Evolutionary conservation across 2,113 vertebrate genomes (phyloP), one percentile per base, ranked within the genome.

Genomic region (Bagarius yarrelli): DNA sequence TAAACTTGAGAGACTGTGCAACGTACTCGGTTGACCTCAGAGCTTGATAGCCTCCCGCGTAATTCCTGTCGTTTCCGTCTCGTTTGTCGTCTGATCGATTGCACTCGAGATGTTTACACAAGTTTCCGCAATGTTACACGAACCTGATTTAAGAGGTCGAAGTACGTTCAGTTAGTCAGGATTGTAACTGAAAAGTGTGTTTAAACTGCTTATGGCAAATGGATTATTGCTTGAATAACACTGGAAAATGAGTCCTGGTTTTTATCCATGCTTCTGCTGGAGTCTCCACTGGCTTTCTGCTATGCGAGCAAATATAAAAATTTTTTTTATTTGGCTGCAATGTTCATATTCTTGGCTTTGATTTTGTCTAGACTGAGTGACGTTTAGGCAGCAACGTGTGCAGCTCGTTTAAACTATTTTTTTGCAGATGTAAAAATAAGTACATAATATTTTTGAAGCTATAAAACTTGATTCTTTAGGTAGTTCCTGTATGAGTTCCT

Each of bases 241-340:
- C 23, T 32, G 52, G 64, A 71, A 57, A 80, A 44, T 18, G 27
- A 61, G 34, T 12, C 47, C 44, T 75, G 60, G 25, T 73, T 81
- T 57, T 64, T 19, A 23, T 80, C 59, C 74, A 11, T 44, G 3
- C 32, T 36, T 75, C 32, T 73, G 13, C 66, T 73, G 56, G 16
- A 6, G 76, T 64, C 40, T 84, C 30, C 16, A 1, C 44, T 76
- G 52, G 12, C 2, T 61, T 61, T 69, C 79, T 72, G 79, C 32
- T 53, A 34, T 81, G 70, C 21, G n/a, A 15, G 27, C 9, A 63
- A 34, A 8, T 61, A 44, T 15, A 14, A 52, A 76, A n/a, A 73
- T 56, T 79, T 81, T 21, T 81, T 80, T 60, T 78, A 70, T 23
- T 73, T 85, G 84, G 77, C 80, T 12, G 18, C 36, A 6, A 23